A percentile compares a stretch with the other conserved stretches of the same genome.
These are phyloP conservation scores for Siniperca undulata DNA, from an alignment of 2,797 vertebrate species.

Conservation along the genomic window DNA sequence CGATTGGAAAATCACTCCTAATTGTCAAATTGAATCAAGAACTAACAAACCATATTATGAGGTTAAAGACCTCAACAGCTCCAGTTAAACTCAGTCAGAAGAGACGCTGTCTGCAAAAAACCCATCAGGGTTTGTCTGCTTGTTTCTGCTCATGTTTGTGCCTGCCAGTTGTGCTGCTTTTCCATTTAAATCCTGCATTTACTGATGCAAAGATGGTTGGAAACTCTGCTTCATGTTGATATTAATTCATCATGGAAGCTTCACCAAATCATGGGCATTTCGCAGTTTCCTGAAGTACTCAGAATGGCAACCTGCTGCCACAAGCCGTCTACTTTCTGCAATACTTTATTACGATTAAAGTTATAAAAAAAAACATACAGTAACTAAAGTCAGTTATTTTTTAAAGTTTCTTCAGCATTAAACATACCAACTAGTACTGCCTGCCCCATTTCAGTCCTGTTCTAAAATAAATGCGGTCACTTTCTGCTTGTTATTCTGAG, in stretches of 20 bases:
- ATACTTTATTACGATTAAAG: too few species aligned
- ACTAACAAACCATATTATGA: slow-evolving; percentile 52
- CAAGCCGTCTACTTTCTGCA: too few species aligned
- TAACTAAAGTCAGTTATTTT: neutral
- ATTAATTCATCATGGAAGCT: too few species aligned
- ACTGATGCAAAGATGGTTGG: neutral
- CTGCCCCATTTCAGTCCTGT: neutral
- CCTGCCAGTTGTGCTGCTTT: neutral
- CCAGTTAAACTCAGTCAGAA: neutral
- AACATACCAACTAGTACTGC: neutral
- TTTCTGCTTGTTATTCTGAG: too few species aligned
- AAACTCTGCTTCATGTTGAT: too few species aligned
- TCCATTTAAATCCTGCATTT: neutral
- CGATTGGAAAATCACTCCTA: slow-evolving; percentile 46
- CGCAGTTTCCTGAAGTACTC: neutral
- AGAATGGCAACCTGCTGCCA: neutral
- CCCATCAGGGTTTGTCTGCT: neutral
- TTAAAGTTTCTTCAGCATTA: neutral
- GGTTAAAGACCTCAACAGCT: slow-evolving; percentile 51
- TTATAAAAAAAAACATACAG: too few species aligned
- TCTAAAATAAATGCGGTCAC: neutral
- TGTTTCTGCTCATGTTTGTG: neutral
- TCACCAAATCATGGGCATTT: neutral
- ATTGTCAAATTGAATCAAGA: slow-evolving; percentile 63
- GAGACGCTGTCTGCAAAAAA: neutral